These are phyloP conservation scores for Chaetura pelagica DNA, from an alignment of 2,113 vertebrate species.

Conservation along the genomic window DNA sequence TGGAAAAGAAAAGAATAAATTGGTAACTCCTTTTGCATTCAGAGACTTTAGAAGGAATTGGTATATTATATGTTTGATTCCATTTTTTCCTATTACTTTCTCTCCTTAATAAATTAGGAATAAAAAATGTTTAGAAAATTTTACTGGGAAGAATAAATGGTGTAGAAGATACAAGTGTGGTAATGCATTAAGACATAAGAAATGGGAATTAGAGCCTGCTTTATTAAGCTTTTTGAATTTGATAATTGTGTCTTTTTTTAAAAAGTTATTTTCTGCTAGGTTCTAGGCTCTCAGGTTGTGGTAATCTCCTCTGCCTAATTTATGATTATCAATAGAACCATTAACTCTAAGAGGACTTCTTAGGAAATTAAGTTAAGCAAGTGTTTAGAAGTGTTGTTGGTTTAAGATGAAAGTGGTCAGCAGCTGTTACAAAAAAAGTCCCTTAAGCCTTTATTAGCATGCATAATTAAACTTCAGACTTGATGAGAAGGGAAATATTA, in stretches of 20 bases:
- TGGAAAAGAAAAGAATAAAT: not conserved
- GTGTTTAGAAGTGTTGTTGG: not conserved
- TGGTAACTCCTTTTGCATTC: not conserved
- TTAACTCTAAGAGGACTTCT: not conserved
- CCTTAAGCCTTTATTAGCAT: constrained; percentile 42
- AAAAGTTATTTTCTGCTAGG: not conserved
- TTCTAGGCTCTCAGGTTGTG: not conserved
- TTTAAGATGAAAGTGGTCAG: constrained; percentile 48
- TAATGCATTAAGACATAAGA: not conserved
- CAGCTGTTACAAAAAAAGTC: constrained; percentile 49
- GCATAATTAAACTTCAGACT: constrained; percentile 56
- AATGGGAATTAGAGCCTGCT: not conserved
- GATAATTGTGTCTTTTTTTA: not conserved
- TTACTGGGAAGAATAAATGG: not conserved
- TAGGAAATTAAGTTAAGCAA: constrained; percentile 20
- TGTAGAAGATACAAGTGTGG: not conserved
- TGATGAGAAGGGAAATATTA: constrained; percentile 56
- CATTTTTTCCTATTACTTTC: not conserved
- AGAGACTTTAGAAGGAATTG: not conserved
- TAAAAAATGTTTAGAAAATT: not conserved
- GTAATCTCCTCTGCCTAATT: not conserved
- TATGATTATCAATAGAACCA: not conserved
- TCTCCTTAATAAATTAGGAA: not conserved
- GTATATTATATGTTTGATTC: not conserved
- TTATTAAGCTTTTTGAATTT: not conserved